Conservation (phyloP, 2,797 vertebrate species). For the Anguilla pacifica region DNA sequence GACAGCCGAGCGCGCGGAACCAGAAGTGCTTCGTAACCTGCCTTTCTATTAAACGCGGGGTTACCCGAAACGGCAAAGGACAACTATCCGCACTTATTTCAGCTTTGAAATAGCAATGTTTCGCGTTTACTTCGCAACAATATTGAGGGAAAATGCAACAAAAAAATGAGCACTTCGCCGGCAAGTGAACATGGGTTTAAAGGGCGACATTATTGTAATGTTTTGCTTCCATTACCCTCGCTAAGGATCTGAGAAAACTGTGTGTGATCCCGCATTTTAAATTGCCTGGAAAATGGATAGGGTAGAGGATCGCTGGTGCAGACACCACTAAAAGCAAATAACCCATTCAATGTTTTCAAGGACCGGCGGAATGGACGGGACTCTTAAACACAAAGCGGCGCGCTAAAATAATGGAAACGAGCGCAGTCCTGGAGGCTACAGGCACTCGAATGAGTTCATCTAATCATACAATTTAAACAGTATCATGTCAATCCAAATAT, state of each 20-base stretch:
- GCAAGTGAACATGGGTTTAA: constrained; percentile 17
- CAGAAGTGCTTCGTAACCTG: not conserved
- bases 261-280: constrained; percentile 33
- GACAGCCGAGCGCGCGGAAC: not conserved
- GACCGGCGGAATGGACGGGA: not conserved
- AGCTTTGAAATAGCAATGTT: constrained; percentile 4
- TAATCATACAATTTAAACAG: constrained; percentile 25
- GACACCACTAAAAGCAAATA: constrained; percentile 23
- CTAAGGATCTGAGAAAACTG: not conserved
- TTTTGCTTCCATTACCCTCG: constrained; percentile 35
- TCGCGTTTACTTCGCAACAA: constrained; percentile 19
- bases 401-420: constrained; percentile 24
- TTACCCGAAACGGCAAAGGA: not conserved
- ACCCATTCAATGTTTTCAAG: constrained; percentile 27
- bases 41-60: not conserved
- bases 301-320: constrained; percentile 11
- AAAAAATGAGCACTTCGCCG: constrained; percentile 13
- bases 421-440: not conserved
- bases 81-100: not conserved
- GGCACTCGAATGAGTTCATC: constrained; percentile 17
- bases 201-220: constrained; percentile 15
- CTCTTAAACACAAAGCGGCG: not conserved
- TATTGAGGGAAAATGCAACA: not conserved
- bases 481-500: not conserved
- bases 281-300: constrained; percentile 36